Base-by-base conservation (phyloP, 2,797 vertebrate species). In the Acanthiza pusilla region DNA sequence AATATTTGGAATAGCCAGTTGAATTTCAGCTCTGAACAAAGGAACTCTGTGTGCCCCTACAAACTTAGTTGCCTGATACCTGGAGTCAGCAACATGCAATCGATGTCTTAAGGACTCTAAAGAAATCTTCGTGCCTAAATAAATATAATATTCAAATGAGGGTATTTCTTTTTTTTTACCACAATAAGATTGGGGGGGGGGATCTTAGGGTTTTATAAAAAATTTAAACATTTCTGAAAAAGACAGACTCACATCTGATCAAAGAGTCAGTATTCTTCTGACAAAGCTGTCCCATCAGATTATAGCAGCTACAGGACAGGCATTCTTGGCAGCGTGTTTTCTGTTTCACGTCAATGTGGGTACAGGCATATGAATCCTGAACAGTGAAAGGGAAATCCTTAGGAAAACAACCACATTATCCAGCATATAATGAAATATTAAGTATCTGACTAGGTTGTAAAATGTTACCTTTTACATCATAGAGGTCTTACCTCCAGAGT, bases 301-400 rank as follows among this genome's bases (percentile, higher is more conserved):
- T 98, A 94, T 98, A 99, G 97, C 95, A 98, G 71, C 92, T 75
- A 94, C 98, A 99, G 11, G 98, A 97, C 67, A 98, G 93, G 84
- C 98, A 99, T 8, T 97, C 96, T 85, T 98, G 98, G 96, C 98
- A 99, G n/a, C 98, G 98, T 34, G 97, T 98, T 96, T 98, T 98
- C 78, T 97, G 98, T 75, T 98, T 98, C 58, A 73, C 50, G 82
- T 99, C 98, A 29, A 97, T 97, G 87, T 98, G 97, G 40, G 97
- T 92, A 95, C 98, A 99, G 72, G 91, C 43, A 19, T 97, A 98
- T 2, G 97, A 97, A 32, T 97, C 98, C 98, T 99, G 88, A 72
- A 81, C 3, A 77, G 53, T 50, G 71, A 91, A 86, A 91, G 26
- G 22, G 27, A 95, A 80, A 83, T 62, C 81, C 32, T 77, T 30